Base-by-base conservation (phyloP, 2,888 invertebrate species). In the Crematogaster levior region DNA sequence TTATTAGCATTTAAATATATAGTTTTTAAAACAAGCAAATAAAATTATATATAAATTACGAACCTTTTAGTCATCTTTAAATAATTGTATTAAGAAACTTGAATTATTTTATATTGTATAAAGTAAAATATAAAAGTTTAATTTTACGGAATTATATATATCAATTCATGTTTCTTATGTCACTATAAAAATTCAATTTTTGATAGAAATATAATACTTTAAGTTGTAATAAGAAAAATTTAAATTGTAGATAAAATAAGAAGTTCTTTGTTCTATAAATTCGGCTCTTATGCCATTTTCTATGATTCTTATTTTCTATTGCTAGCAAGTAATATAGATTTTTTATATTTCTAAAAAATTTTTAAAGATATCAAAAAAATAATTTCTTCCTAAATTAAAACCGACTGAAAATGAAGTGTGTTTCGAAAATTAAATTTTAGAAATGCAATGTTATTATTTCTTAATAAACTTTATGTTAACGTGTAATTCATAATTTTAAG, bases 51-150 rank as follows among this genome's bases (percentile, higher is more conserved):
- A n/a, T n/a, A n/a, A n/a, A n/a, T n/a, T n/a, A 7, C 18, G 0
- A 30, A 61, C 15, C 24, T 24, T 43, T 40, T 27, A 10, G 4
- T 1, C 7, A 1, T 15, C 7, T 61, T 63, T 4, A 63, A 24
- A 48, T 46, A n/a, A 48, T 66, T 3, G 1, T 27, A 65, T 27
- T 48, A 12, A 5, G 9, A 30, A 4, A 46, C n/a, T n/a, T 37
- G 0, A 65, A 27, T 65, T 43, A 43, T 18, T 15, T 66, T n/a
- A 43, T 43, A 43, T 18, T 65, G 1, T n/a, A n/a, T n/a, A n/a
- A n/a, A n/a, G n/a, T n/a, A n/a, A n/a, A n/a, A 66, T 43, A 9
- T 40, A 43, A 24, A 40, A 65, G 9, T 65, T 65, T 43, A 61
- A 37, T 37, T 43, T 65, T 65, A 43, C 24, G 7, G 43, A 46